These are phyloP conservation scores for Mungos mungo DNA, from an alignment of 2,113 vertebrate species.

Conservation along the genomic window DNA sequence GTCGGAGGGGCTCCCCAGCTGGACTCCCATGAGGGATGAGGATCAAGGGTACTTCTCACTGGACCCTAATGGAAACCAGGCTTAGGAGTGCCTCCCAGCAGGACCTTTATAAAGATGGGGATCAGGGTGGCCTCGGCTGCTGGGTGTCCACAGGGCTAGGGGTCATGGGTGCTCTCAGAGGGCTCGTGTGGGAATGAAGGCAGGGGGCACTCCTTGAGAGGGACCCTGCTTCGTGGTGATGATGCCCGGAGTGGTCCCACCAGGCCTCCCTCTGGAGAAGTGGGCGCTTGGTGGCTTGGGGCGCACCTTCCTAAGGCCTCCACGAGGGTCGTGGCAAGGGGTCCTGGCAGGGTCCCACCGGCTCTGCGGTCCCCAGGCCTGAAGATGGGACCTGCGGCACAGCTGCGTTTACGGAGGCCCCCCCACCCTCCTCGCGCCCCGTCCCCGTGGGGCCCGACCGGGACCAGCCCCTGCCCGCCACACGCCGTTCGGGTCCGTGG, in stretches of 20 bases:
- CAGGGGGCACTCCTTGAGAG: neutral
- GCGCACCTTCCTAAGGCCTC: neutral
- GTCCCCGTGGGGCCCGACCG: neutral
- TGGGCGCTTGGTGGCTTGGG: too few species aligned
- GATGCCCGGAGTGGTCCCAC: rapidly evolving
- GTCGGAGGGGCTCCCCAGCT: neutral
- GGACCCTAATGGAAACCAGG: rapidly evolving
- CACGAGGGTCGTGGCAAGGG: neutral
- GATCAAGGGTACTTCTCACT: neutral
- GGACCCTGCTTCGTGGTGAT: neutral
- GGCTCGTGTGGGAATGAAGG: neutral
- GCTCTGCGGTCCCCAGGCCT: neutral
- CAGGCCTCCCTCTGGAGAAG: neutral
- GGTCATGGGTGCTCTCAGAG: neutral
- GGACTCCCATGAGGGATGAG: neutral
- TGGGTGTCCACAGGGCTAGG: neutral
- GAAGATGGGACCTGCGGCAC: too few species aligned
- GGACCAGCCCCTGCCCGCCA: neutral
- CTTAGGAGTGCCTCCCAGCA: neutral
- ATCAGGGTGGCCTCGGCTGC: neutral
- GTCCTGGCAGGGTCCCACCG: neutral
- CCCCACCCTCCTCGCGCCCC: neutral
- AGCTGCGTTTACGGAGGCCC: neutral
- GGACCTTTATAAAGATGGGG: neutral
- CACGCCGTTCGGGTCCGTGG: neutral